A percentile compares a stretch with the other conserved stretches of the same genome.
These are phyloP conservation scores for Zenarchopterus dispar DNA, from an alignment of 2,797 vertebrate genomes.

Conservation along the genomic window DNA sequence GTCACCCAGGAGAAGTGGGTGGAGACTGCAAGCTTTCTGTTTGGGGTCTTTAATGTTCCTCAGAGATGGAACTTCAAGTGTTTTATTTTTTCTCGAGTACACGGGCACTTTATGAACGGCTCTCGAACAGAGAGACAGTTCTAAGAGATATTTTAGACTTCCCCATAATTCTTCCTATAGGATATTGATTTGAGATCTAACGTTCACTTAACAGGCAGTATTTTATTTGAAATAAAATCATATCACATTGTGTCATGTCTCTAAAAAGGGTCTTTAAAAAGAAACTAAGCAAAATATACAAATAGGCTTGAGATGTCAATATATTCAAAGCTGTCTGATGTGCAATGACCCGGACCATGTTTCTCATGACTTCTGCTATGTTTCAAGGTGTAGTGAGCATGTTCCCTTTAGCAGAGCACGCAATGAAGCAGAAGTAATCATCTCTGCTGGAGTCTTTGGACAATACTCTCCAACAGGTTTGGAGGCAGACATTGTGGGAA, in stretches of 20 bases:
- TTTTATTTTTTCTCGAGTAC: conserved; percentile 60
- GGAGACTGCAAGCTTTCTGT: conserved; percentile 69
- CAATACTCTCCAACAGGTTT: conserved; percentile 56
- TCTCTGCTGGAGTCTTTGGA: conserved; percentile 62
- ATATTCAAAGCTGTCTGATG: conserved; percentile 43
- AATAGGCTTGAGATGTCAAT: conserved; percentile 33
- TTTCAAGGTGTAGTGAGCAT: conserved; percentile 71
- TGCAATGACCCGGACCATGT: conserved; percentile 50
- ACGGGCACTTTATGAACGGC: conserved; percentile 32
- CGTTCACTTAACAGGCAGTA: too few species aligned
- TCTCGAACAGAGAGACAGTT: conserved; percentile 17
- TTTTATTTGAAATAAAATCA: too few species aligned
- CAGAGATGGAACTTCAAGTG: conserved; percentile 75
- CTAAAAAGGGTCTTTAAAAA: too few species aligned
- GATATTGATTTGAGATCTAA: too few species aligned
- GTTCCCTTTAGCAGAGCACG: conserved; percentile 56
- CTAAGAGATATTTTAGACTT: too few species aligned
- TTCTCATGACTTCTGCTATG: conserved; percentile 58
- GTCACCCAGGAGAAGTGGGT: conserved; percentile 58
- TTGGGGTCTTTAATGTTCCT: conserved; percentile 76
- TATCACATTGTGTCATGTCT: too few species aligned
- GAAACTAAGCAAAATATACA: neutral
- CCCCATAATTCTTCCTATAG: too few species aligned
- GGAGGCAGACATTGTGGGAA: conserved; percentile 51
- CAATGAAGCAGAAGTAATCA: conserved; percentile 63